phyloP scores from a whole-genome alignment of 2,888 invertebrate genomes.

The Xylota sylvarum region DNA sequence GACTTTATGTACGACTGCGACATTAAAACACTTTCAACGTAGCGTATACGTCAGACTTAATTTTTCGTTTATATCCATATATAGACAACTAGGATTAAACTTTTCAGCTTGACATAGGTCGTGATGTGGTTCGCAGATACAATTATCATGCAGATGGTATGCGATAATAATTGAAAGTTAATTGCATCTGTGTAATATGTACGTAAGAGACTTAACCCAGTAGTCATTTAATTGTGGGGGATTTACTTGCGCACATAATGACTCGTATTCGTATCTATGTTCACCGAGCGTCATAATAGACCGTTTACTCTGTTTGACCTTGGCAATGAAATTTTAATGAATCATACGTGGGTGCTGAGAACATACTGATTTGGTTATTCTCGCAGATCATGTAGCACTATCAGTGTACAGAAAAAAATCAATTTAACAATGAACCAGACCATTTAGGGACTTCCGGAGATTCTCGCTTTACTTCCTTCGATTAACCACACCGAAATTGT shows the following conservation, averaged over 20 bases:
- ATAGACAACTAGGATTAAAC: background rate
- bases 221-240: background rate
- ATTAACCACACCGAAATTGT: conserved; percentile 2
- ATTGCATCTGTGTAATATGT: background rate
- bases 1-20: too few species aligned
- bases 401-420: background rate
- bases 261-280: background rate
- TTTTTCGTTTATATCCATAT: conserved; percentile 8
- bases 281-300: too few species aligned
- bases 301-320: background rate
- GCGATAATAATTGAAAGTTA: background rate
- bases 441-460: conserved; percentile 49
- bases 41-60: background rate
- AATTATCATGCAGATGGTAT: background rate
- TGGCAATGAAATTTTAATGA: background rate
- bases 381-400: background rate
- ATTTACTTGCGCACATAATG: background rate
- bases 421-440: conserved; percentile 3
- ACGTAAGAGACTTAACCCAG: background rate
- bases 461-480: conserved; percentile 22
- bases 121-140: background rate
- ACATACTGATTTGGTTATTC: background rate
- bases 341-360: conserved; percentile 20
- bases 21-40: too few species aligned
- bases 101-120: conserved; percentile 19